Percentiles rank a stretch among this genome's conserved stretches.
These are phyloP conservation scores for Hylyphantes graminicola DNA, from an alignment of 1,140 invertebrate species.

Conservation along the genomic window DNA sequence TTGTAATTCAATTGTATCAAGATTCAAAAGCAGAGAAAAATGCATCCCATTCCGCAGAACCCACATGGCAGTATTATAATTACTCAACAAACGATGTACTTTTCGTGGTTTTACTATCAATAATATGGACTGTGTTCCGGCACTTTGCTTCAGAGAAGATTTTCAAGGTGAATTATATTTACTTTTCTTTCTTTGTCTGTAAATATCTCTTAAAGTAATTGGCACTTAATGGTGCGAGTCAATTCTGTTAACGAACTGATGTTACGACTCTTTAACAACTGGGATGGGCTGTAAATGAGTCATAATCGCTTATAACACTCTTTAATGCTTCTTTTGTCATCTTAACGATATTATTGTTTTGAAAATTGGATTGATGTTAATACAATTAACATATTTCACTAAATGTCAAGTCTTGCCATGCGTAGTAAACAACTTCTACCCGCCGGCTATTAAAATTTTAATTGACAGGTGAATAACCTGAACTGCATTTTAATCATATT, in stretches of 20 bases:
- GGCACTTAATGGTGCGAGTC: neutral
- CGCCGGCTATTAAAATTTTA: too few relatives aligned
- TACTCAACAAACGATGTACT: slow-evolving; percentile 29
- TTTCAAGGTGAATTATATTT: slow-evolving; percentile 52
- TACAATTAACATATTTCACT: too few relatives aligned
- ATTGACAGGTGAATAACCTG: too few relatives aligned
- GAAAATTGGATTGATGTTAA: too few relatives aligned
- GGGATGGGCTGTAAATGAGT: slow-evolving; percentile 15
- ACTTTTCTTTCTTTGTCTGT: neutral
- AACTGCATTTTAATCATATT: too few relatives aligned
- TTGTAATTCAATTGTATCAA: slow-evolving; percentile 16
- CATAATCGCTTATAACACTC: neutral
- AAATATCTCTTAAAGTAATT: neutral
- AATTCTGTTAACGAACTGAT: too few relatives aligned
- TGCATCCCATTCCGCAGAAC: slow-evolving; percentile 3
- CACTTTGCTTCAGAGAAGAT: slow-evolving; percentile 40
- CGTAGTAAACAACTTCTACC: too few relatives aligned
- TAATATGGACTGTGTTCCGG: slow-evolving; percentile 48
- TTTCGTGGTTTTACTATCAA: slow-evolving; percentile 37
- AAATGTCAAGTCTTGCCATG: too few relatives aligned
- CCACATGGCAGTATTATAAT: slow-evolving; percentile 44
- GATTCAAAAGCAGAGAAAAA: slow-evolving; percentile 14
- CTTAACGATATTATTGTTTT: too few relatives aligned
- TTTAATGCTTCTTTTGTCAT: neutral
- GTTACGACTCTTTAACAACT: slow-evolving; percentile 6